phyloP scores from a whole-genome alignment of 2,113 vertebrate species.

The Myotis yumanensis region DNA sequence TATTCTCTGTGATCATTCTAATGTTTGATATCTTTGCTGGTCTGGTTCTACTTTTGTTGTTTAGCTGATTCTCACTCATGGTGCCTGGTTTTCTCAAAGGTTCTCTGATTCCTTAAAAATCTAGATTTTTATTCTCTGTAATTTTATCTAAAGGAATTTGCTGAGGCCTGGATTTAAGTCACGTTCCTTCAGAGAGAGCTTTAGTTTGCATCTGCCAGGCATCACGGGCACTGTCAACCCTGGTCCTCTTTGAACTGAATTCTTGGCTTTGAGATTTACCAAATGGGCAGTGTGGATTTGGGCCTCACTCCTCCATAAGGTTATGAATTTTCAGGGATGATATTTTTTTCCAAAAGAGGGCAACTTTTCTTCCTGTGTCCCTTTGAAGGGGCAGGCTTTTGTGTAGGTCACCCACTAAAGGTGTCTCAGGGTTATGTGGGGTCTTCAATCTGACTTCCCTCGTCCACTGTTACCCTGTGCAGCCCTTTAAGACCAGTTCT shows the following conservation, averaged over 20 bases:
- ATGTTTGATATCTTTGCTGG: not conserved
- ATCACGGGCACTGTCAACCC: not conserved
- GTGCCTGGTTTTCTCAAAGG: not conserved
- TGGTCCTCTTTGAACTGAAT: not conserved
- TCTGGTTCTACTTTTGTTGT: not conserved
- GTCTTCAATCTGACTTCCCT: not conserved
- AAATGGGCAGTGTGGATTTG: not conserved
- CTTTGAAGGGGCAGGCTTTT: not conserved
- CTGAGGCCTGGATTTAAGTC: not conserved
- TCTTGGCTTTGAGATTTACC: conserved; percentile 5
- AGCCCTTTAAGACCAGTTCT: not conserved
- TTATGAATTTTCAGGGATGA: not conserved
- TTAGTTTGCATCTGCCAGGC: not conserved
- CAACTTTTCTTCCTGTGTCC: not conserved
- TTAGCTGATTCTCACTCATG: not conserved
- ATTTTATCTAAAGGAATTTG: not conserved
- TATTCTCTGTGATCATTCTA: not conserved
- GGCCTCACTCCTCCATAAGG: not conserved
- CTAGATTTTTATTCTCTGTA: not conserved
- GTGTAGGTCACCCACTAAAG: not conserved
- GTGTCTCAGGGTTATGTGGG: not conserved
- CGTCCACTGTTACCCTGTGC: not conserved
- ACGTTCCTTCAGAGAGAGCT: not conserved
- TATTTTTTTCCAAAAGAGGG: not conserved
- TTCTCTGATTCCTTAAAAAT: not conserved